Evolutionary conservation across 1,140 invertebrate genomes (phyloP).

Genomic region (Sarcophaga bullata): DNA sequence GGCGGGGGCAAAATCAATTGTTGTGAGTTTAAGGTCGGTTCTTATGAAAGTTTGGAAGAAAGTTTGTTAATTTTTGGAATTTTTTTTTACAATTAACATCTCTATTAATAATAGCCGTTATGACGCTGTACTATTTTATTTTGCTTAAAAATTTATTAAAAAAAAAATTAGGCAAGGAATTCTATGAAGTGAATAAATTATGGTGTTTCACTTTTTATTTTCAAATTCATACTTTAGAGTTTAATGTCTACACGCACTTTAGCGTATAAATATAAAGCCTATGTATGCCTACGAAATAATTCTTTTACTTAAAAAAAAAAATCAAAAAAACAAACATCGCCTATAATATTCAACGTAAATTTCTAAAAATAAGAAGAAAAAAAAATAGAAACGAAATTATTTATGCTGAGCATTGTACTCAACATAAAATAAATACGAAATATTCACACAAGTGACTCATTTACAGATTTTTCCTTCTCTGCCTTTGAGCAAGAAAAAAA

Average conservation of each 20-base stretch:
- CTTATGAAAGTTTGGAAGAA: no score
- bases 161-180: no score
- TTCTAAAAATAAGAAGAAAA: no score
- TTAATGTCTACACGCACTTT: slow-evolving; percentile 26
- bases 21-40: no score
- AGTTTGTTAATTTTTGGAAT: no score
- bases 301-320: neutral
- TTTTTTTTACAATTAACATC: no score
- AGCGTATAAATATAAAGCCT: neutral
- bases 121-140: no score
- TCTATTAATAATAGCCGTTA: no score
- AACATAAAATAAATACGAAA: neutral
- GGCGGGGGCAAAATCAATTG: no score
- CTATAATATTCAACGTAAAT: neutral
- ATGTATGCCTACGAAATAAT: neutral
- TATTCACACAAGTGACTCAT: slow-evolving; percentile 21
- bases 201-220: neutral
- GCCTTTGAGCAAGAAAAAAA: neutral
- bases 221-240: neutral
- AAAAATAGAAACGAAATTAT: neutral
- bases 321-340: neutral
- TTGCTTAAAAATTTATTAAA: no score
- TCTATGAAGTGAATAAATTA: no score
- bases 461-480: neutral
- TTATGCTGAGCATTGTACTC: neutral